These are phyloP conservation scores for Brevipalpus yothersi DNA, from an alignment of 1,140 invertebrate genomes.

Conservation along the genomic window DNA sequence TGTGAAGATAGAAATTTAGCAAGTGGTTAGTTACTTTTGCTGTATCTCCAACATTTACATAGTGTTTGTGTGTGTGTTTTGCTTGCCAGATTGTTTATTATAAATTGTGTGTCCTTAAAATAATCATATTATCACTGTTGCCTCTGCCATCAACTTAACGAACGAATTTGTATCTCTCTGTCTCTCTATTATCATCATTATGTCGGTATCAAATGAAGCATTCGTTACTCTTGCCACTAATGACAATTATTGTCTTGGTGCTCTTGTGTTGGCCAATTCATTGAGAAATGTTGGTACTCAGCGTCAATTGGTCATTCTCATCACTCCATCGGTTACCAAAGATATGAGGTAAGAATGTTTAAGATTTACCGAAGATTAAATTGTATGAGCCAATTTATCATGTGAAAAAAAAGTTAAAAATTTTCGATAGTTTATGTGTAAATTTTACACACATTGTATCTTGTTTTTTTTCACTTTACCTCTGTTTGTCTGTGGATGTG, in stretches of 20 bases:
- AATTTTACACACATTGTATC: too few relatives aligned
- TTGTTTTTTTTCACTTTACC: too few relatives aligned
- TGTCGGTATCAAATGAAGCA: conserved; percentile 19
- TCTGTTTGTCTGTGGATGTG: too few relatives aligned
- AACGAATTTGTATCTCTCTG: background rate
- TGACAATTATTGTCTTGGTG: conserved; percentile 74
- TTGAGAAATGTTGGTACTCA: conserved; percentile 43
- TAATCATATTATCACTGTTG: background rate
- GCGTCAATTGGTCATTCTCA: conserved; percentile 49
- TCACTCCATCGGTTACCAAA: conserved; percentile 57
- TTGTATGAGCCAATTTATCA: too few relatives aligned
- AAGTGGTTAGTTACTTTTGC: too few relatives aligned
- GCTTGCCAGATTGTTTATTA: background rate
- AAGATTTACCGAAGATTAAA: too few relatives aligned
- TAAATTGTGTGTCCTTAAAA: background rate
- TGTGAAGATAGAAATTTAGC: too few relatives aligned
- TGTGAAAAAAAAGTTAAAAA: too few relatives aligned
- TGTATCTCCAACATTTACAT: too few relatives aligned
- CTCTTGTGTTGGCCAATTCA: conserved; percentile 67
- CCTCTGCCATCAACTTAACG: background rate
- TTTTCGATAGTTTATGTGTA: too few relatives aligned
- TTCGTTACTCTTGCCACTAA: conserved; percentile 90
- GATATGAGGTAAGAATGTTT: conserved; percentile 41
- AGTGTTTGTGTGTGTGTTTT: too few relatives aligned
- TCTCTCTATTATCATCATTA: background rate